Base-by-base conservation (phyloP, 2,888 invertebrate species). In the Eilema depressum region DNA sequence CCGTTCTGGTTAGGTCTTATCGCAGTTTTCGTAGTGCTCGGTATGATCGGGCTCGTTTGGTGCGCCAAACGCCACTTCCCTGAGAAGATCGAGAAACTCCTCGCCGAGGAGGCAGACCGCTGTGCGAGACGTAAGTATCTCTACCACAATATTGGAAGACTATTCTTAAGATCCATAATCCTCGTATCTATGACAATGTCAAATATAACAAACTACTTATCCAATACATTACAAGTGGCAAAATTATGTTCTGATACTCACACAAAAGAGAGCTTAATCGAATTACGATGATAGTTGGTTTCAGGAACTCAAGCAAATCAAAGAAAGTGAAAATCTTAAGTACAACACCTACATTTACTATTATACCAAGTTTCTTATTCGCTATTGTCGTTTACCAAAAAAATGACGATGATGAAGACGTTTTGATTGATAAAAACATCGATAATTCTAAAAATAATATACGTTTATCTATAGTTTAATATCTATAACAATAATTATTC, bases 1-100 rank as follows among this genome's bases (percentile, higher is more conserved):
- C 98, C 98, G 0, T 98, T 98, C 91, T 98, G 98, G 98, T 95
- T 98, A 61, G 98, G 98, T 0, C 95, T 98, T 57, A 97, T 98
- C 88, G 98, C 98, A 0, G 98, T 98, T 0, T 97, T 97, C 83
- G 96, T 97, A 14, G 98, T 98, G 0, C 96, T 98, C 83, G 97
- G 97, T 66, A 96, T 97, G 76, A 97, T 98, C 79, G 98, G 98
- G 23, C 93, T 98, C 66, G 96, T 98, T 25, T 98, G 98, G 97
- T 97, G 98, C 89, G 97, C 98, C 80, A 98, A 98, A 88, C 94
- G 98, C 66, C 98, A 98, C 91, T 98, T 98, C 89, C 98, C 98
- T 0, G 98, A 98, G 88, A 97, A 98, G 91, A 97, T 98, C 73
- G 98, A 98, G 89, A 98, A 98, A 86, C 96, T 98, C 4, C 95